Percentiles rank a stretch among this genome's conserved stretches.
These are phyloP conservation scores for Uria aalge DNA, from an alignment of 2,113 vertebrate species.

Conservation along the genomic window DNA sequence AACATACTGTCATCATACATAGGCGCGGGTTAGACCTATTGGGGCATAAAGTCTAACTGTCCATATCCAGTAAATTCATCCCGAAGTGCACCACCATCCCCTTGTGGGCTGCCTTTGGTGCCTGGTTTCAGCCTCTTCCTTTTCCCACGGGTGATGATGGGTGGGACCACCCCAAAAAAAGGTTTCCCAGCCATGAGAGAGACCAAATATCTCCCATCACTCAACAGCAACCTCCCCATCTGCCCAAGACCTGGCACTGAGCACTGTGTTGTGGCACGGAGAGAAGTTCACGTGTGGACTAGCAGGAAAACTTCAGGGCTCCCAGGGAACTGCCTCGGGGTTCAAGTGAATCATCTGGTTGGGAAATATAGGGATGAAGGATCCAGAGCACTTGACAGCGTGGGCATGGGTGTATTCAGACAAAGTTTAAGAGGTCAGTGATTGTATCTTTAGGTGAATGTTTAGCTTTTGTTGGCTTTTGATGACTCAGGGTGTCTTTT, in stretches of 20 bases:
- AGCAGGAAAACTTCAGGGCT: not conserved
- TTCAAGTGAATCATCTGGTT: not conserved
- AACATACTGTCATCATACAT: not conserved
- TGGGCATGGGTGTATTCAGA: not conserved
- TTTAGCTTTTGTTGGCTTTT: not conserved
- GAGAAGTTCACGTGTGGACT: not conserved
- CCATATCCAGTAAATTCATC: not conserved
- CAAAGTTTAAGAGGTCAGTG: not conserved
- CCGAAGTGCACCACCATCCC: not conserved
- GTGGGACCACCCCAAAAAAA: not conserved
- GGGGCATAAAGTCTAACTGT: not conserved
- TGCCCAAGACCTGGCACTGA: not conserved
- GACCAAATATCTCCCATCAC: not conserved
- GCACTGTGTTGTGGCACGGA: accelerated
- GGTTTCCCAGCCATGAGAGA: not conserved
- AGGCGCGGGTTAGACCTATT: accelerated
- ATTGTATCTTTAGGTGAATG: not conserved
- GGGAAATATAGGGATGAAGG: not conserved
- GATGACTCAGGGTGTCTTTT: not conserved
- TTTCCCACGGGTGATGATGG: not conserved
- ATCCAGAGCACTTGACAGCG: not conserved
- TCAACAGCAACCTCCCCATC: not conserved
- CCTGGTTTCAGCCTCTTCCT: not conserved
- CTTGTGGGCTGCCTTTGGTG: not conserved
- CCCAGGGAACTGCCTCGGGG: not conserved